A percentile compares a stretch with the other conserved stretches of the same genome.
Conservation (phyloP, 2,888 invertebrate species). For the Nebria salina region DNA sequence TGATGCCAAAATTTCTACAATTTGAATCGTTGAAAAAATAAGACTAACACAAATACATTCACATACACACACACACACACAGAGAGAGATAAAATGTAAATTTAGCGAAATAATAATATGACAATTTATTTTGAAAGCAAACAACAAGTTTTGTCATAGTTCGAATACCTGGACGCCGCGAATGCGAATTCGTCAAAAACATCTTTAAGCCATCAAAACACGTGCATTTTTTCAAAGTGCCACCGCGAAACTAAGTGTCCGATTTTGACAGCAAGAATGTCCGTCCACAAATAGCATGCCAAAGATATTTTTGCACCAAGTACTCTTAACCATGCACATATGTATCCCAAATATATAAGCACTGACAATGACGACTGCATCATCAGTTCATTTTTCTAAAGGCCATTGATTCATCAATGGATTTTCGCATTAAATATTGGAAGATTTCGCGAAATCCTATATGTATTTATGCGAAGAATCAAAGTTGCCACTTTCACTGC, state of each 20-base stretch:
- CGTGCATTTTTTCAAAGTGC: slow-evolving; percentile 45
- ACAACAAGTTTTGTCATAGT: slow-evolving; percentile 29
- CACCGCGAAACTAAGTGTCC: slow-evolving; percentile 31
- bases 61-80: neutral
- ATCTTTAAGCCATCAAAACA: slow-evolving; percentile 17
- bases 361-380: neutral
- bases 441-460: neutral
- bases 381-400: neutral
- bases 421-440: neutral
- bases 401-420: neutral
- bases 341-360: neutral
- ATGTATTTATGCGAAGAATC: neutral
- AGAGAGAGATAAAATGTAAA: slow-evolving; percentile 15
- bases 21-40: slow-evolving; percentile 25
- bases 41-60: slow-evolving; percentile 4
- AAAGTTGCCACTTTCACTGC: slow-evolving; percentile 19
- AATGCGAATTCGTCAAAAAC: slow-evolving; percentile 15
- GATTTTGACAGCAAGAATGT: slow-evolving; percentile 43
- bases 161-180: slow-evolving; percentile 16
- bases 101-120: slow-evolving; percentile 36
- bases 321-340: neutral
- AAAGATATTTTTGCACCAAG: slow-evolving; percentile 32
- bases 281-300: slow-evolving; percentile 32
- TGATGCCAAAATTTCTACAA: slow-evolving; percentile 3
- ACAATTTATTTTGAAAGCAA: slow-evolving; percentile 37